Percentiles rank a stretch among this genome's conserved stretches.
Evolutionary conservation across 2,797 vertebrate genomes (phyloP).

Genomic region (Coendou prehensilis): DNA sequence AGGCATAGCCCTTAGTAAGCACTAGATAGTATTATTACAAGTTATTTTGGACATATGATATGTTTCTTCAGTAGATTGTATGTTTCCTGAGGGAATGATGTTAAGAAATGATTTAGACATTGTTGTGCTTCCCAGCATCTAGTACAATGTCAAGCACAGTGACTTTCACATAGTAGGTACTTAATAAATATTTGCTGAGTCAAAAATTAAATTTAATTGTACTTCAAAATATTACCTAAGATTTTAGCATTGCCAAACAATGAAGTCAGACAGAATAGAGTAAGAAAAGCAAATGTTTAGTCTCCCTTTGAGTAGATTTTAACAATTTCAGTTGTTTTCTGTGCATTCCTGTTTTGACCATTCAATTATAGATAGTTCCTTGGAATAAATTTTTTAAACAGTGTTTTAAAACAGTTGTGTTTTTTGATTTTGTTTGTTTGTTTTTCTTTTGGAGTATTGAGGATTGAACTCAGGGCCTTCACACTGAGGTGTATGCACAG

Average conservation of each 20-base stretch:
- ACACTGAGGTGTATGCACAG: background rate
- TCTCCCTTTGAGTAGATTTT: background rate
- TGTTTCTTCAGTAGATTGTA: constrained; percentile 30
- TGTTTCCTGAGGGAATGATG: background rate
- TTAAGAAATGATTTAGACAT: background rate
- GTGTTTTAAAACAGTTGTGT: background rate
- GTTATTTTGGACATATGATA: background rate
- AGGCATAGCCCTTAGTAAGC: background rate
- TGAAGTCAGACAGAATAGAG: background rate
- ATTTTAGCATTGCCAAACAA: background rate
- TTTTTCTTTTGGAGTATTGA: background rate
- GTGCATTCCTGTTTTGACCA: background rate
- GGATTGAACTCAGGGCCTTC: background rate
- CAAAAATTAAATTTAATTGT: background rate
- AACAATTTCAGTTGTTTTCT: constrained; percentile 5
- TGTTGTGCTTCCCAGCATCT: background rate
- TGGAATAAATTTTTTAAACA: background rate
- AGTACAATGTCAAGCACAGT: background rate
- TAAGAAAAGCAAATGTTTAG: background rate
- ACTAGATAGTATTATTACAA: background rate
- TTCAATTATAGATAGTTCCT: background rate
- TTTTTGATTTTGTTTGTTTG: background rate
- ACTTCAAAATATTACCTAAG: constrained; percentile 20
- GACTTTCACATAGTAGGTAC: background rate
- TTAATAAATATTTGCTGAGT: constrained; percentile 29